Conservation (phyloP, 2,113 vertebrate genomes). For the Microcebus jonahi region DNA sequence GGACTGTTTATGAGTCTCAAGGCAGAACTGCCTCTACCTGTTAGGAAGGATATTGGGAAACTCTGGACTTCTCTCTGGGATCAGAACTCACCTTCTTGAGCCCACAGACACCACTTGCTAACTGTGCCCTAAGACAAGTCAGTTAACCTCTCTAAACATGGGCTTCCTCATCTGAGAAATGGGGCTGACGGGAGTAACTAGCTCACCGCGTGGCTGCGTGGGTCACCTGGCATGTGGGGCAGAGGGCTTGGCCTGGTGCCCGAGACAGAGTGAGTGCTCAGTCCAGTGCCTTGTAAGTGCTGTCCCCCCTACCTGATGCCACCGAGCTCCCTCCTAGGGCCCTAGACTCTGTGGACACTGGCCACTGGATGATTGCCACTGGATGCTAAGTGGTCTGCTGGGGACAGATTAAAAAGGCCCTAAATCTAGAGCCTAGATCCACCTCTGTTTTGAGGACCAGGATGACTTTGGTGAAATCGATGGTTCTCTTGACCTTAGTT, state of each 20-base stretch:
- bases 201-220: not conserved
- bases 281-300: not conserved
- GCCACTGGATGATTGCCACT: not conserved
- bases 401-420: not conserved
- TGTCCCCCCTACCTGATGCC: not conserved
- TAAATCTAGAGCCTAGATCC: not conserved
- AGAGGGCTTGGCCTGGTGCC: not conserved
- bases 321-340: not conserved
- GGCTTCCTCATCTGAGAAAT: not conserved
- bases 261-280: not conserved
- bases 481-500: not conserved
- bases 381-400: not conserved
- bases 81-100: not conserved
- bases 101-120: not conserved
- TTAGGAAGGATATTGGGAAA: slow-evolving; percentile 54
- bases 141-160: not conserved
- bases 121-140: not conserved
- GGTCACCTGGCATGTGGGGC: not conserved
- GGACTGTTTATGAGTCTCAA: slow-evolving; percentile 74
- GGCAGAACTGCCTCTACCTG: slow-evolving; percentile 59
- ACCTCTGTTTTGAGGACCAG: not conserved
- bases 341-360: not conserved
- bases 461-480: not conserved
- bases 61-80: slow-evolving; percentile 7
- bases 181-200: not conserved